A percentile compares a stretch with the other conserved stretches of the same genome.
Conservation (phyloP, 2,797 vertebrate species). For the Pipistrellus kuhlii region DNA sequence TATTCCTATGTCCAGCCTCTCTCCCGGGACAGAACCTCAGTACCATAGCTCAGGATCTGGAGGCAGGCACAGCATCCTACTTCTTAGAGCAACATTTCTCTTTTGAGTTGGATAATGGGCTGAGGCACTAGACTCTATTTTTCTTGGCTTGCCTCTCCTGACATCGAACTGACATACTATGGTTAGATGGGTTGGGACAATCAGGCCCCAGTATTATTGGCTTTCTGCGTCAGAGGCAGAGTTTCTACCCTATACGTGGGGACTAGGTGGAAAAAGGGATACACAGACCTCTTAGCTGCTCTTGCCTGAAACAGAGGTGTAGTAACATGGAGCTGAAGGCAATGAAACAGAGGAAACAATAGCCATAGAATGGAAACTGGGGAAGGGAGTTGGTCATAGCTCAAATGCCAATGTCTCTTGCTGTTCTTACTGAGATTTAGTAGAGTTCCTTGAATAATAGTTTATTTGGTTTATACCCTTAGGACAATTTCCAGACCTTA, state of each 20-base stretch:
- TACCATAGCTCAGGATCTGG: neutral
- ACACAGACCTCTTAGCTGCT: neutral
- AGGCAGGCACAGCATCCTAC: neutral
- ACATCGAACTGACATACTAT: neutral
- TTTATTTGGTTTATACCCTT: slow-evolving; percentile 38
- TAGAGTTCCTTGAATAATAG: slow-evolving; percentile 16
- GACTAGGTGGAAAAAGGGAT: neutral
- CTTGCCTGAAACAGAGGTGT: neutral
- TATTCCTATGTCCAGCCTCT: neutral
- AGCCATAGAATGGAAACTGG: neutral
- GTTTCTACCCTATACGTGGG: neutral
- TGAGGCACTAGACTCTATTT: neutral
- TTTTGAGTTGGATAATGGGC: neutral
- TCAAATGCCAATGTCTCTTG: neutral
- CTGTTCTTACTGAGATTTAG: neutral
- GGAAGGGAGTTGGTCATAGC: neutral
- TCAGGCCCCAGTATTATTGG: neutral
- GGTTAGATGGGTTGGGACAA: neutral
- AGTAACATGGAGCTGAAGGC: neutral
- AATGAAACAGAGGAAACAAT: neutral
- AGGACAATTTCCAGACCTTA: slow-evolving; percentile 46
- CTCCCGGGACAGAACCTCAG: neutral
- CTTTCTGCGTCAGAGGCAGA: neutral
- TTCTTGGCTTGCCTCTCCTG: slow-evolving; percentile 44
- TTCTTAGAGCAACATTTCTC: neutral